phyloP scores from a whole-genome alignment of 1,140 invertebrate species.

The Chironomus tepperi region DNA sequence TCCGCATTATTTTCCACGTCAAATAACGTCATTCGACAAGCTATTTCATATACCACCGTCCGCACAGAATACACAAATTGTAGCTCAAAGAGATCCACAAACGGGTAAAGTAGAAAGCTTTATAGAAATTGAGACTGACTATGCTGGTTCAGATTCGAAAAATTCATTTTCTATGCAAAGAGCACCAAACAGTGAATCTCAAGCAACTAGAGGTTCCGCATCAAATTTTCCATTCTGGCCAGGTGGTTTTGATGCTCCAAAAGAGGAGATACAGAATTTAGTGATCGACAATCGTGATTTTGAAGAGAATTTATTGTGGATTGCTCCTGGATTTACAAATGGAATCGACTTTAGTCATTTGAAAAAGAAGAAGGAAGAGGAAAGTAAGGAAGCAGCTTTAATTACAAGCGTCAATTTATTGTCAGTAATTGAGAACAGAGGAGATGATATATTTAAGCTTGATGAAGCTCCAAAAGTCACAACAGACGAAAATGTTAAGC shows the following conservation, averaged over 20 bases:
- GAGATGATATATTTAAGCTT: constrained; percentile 30
- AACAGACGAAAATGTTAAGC: neutral
- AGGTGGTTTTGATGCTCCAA: constrained; percentile 60
- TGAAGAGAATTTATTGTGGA: constrained; percentile 47
- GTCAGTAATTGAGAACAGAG: constrained; percentile 34
- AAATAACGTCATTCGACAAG: neutral
- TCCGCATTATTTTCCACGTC: neutral
- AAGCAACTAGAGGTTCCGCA: constrained; percentile 56
- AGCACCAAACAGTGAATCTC: constrained; percentile 48
- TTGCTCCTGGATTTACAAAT: constrained; percentile 53
- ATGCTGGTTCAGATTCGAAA: constrained; percentile 54
- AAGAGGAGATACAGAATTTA: constrained; percentile 33
- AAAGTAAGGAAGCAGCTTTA: constrained; percentile 7
- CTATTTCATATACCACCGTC: constrained; percentile 29
- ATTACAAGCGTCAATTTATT: constrained; percentile 32
- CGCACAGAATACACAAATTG: constrained; percentile 33
- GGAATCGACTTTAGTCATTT: constrained; percentile 45
- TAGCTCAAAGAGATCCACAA: constrained; percentile 55
- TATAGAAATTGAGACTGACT: constrained; percentile 53
- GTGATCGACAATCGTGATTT: constrained; percentile 40
- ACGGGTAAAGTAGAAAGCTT: constrained; percentile 61
- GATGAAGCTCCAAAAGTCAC: neutral
- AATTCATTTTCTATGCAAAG: constrained; percentile 69
- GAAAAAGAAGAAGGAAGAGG: constrained; percentile 5
- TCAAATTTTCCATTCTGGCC: constrained; percentile 74